Evolutionary conservation across 2,888 invertebrate species (phyloP).

Genomic region (Heteromurus nitidus): DNA sequence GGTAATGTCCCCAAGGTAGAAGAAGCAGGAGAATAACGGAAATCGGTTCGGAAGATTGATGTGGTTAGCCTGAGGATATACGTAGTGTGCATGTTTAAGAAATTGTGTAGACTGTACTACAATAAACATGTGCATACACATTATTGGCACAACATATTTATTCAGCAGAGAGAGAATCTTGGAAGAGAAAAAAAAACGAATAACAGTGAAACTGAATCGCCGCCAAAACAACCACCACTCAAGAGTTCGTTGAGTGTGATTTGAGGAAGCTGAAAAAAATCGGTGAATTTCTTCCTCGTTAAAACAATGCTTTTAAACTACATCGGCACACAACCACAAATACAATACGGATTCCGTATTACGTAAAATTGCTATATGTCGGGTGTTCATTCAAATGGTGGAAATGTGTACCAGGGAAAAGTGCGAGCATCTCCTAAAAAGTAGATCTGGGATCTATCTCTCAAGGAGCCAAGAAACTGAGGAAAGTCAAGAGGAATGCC

Average conservation of each 20-base stretch:
- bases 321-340: too few relatives aligned
- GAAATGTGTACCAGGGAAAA: not conserved
- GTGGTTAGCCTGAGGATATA: conserved; percentile 44
- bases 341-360: too few relatives aligned
- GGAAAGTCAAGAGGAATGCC: not conserved
- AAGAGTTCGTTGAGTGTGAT: conserved; percentile 35
- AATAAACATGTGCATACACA: not conserved
- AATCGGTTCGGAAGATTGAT: conserved; percentile 14
- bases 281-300: conserved; percentile 27
- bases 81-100: not conserved
- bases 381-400: too few relatives aligned
- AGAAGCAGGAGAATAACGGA: too few relatives aligned
- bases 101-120: too few relatives aligned
- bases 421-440: conserved; percentile 53
- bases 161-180: conserved; percentile 11
- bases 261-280: conserved; percentile 44
- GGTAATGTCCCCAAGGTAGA: too few relatives aligned
- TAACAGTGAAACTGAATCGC: conserved; percentile 43
- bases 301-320: conserved; percentile 40
- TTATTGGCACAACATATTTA: conserved; percentile 18
- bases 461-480: not conserved
- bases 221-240: conserved; percentile 58
- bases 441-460: conserved; percentile 53
- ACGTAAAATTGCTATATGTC: too few relatives aligned
- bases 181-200: conserved; percentile 1